Base-by-base conservation (phyloP, 2,888 invertebrate species). In the Cephus sareptanus region DNA sequence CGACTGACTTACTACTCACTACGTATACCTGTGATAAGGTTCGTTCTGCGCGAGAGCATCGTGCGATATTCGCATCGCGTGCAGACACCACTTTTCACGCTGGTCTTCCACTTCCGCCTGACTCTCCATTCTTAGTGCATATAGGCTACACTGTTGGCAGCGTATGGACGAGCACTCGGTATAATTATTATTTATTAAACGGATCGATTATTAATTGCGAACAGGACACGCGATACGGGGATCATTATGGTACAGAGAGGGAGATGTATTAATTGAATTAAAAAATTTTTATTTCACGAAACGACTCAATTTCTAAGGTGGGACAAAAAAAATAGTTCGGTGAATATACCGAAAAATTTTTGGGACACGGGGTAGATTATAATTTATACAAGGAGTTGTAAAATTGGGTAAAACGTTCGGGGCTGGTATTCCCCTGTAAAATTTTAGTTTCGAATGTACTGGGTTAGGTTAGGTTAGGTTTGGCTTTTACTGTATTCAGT, bases 141-240 rank as follows among this genome's bases (percentile, higher is more conserved):
- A 23, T 23, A 2, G 23, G 23, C 40, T 35, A 31, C 68, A 75
- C 69, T 33, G 73, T 76, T 76, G 69, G 81, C 23, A 23, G 40
- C 23, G 0, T 6, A 9, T 9, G 40, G 23, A 23, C 6, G 40
- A 9, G 23, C 9, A 71, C 31, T 15, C 71, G 31, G 12, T 9
- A 31, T 31, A 71, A 13, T 71, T 6, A 71, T 71, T 83, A 78
- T 80, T 81, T 82, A 85, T 75, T 81, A 78, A 84, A 83, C 79
- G 81, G 83, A 84, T 85, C 84, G 83, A 83, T 84, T 85, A 85
- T 85, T 86, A 85, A 86, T 87, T 87, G 87, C 83, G 84, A 82
- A 84, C 81, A 79, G 83, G 82, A 1, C 13, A 23, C 13, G 15
- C 3, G 70, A 30, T 33, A n/a, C 0, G 30, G 6, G 30, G 4